Evolutionary conservation across 53 echinoderm and acorn worm genomes (phyloP).

Genomic region (Henricia sp.): DNA sequence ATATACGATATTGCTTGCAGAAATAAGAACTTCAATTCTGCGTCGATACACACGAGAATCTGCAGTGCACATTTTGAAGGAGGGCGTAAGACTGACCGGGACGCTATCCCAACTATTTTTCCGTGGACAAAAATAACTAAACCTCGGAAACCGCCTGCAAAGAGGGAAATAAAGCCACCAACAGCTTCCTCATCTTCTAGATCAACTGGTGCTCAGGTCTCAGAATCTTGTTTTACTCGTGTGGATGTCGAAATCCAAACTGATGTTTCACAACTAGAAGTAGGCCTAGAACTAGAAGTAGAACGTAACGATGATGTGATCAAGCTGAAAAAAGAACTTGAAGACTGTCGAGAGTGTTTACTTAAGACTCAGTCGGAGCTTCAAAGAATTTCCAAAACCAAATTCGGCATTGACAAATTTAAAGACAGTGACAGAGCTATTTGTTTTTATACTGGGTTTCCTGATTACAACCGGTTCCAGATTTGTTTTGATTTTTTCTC

Average conservation of each 20-base stretch:
- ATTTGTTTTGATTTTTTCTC: slow-evolving; percentile 14
- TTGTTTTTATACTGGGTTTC: slow-evolving; percentile 3
- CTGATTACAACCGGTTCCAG: neutral
- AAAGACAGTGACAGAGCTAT: neutral
- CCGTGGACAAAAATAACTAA: neutral
- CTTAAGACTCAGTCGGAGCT: neutral
- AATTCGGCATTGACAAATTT: slow-evolving; percentile 4
- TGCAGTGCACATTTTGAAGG: slow-evolving; percentile 8
- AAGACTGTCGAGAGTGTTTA: neutral
- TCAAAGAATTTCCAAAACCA: neutral
- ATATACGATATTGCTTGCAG: neutral
- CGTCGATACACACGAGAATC: neutral
- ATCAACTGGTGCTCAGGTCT: neutral
- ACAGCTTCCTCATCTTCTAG: neutral
- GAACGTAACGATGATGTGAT: neutral
- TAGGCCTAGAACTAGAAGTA: neutral
- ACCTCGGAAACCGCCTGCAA: slow-evolving; percentile 14
- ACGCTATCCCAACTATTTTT: slow-evolving; percentile 2
- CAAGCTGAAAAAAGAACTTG: neutral
- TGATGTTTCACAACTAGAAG: neutral
- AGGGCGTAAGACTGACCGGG: neutral
- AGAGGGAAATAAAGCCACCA: neutral
- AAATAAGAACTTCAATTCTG: neutral
- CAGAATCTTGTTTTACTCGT: neutral
- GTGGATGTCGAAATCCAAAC: neutral